Conservation (phyloP, 2,113 vertebrate species). For the Addax nasomaculatus region DNA sequence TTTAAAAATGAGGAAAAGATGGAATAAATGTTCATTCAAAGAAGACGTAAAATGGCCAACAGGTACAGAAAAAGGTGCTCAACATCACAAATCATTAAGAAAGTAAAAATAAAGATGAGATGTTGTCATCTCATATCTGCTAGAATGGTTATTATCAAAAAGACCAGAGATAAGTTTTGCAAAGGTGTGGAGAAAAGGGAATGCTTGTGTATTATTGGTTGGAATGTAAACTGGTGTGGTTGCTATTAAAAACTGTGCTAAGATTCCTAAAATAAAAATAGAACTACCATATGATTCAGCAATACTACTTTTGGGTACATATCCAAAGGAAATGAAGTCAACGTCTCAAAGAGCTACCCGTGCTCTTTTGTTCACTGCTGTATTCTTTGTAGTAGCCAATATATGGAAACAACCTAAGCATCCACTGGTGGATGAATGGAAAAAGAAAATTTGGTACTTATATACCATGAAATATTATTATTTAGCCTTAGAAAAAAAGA, state of each 20-base stretch:
- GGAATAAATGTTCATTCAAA: neutral
- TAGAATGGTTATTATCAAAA: neutral
- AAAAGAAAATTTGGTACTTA: neutral
- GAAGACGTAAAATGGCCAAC: neutral
- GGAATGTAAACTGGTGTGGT: neutral
- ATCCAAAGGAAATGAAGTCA: neutral
- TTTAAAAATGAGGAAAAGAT: neutral
- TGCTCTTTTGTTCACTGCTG: neutral
- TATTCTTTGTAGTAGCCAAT: neutral
- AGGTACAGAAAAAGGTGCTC: neutral
- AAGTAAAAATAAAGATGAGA: neutral
- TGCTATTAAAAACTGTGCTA: neutral
- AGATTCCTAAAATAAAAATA: neutral
- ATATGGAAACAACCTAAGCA: neutral
- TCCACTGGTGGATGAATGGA: neutral
- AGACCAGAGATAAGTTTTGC: neutral
- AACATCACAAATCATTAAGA: neutral
- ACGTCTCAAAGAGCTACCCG: neutral
- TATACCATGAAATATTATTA: neutral
- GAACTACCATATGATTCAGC: neutral
- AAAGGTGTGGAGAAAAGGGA: neutral
- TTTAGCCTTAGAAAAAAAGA: neutral
- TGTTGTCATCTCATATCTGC: neutral
- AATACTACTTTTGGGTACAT: neutral
- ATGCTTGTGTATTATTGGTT: neutral